Base-by-base conservation (phyloP, 2,888 invertebrate species). In the Linyphia triangularis region DNA sequence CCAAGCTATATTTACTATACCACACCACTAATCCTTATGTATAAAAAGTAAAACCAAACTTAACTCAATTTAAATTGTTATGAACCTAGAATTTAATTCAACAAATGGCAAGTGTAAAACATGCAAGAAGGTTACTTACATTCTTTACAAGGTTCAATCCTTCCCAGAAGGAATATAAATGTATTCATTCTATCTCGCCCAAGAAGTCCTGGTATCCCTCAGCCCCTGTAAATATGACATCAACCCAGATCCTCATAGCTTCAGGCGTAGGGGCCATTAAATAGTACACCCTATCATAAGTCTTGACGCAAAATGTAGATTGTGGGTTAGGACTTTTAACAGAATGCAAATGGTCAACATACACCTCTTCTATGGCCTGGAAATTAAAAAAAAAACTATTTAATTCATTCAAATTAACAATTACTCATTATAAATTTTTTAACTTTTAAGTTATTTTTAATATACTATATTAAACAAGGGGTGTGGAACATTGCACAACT, bases 201-300 rank as follows among this genome's bases (percentile, higher is more conserved):
- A 90, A 30, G 51, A 89, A 90, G 69, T 90, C 86, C 22, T 78
- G 78, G 63, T 97, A 97, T 0, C 97, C 97, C 92, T 97, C 97
- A 1, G 97, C 97, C 10, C 97, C 97, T 0, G 97, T 97, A 93
- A 97, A 97, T 75, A 97, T 95, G 7, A 97, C 97, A 93, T 99
- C 99, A 81, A 99, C 97, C 99, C 99, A 99, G 91, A 99, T 97
- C 90, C 98, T 94, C 94, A 98, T 98, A 0, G 98, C 96, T 92
- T 98, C 98, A 7, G 98, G 96, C 0, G 97, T 96, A 0, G 98
- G 97, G 9, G 98, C 89, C 95, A 98, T 97, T 59, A 99, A 94
- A 93, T 96, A 96, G 93, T 97, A 98, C 75, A 96, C 95, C 81
- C 98, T 94, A 91, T 97, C 97, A 90, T 96, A 95, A 0, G 98